A percentile compares a stretch with the other conserved stretches of the same genome.
Conservation (phyloP, 2,797 vertebrate genomes). For the Sarcoramphus papa region DNA sequence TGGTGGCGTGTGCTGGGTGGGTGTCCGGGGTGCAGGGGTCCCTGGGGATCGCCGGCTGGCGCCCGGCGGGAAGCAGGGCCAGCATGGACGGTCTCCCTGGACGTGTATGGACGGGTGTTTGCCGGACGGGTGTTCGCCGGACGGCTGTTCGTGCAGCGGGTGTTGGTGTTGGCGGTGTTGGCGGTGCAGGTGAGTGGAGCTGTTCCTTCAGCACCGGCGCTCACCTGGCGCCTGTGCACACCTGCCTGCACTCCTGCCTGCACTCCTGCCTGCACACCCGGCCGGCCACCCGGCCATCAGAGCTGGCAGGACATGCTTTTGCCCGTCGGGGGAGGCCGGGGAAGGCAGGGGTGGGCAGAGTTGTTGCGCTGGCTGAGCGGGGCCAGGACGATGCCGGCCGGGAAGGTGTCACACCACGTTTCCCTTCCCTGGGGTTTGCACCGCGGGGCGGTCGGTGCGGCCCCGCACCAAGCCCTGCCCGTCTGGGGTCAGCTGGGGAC, state of each 20-base stretch:
- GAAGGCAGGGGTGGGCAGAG: not conserved
- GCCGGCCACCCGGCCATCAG: fast-evolving
- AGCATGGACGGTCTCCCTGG: fast-evolving
- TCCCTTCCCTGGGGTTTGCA: not conserved
- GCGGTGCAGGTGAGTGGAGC: conserved; percentile 11
- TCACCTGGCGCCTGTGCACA: not conserved
- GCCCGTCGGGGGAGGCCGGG: fast-evolving
- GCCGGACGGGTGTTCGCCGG: not conserved
- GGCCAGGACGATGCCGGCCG: fast-evolving
- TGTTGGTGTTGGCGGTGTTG: not conserved
- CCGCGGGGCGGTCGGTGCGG: fast-evolving
- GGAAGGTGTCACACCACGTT: not conserved
- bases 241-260: not conserved
- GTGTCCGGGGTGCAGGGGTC: not conserved
- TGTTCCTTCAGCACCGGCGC: conserved; percentile 60
- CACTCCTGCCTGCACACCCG: not conserved
- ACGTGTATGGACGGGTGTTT: fast-evolving
- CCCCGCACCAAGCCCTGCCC: not conserved
- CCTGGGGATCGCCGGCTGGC: not conserved
- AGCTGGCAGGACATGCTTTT: not conserved
- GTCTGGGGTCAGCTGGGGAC: not conserved
- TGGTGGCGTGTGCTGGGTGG: not conserved
- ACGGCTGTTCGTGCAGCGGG: fast-evolving
- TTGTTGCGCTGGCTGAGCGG: not conserved
- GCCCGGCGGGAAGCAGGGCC: not conserved